Base-by-base conservation (phyloP, 2,113 vertebrate genomes). In the Caretta caretta region DNA sequence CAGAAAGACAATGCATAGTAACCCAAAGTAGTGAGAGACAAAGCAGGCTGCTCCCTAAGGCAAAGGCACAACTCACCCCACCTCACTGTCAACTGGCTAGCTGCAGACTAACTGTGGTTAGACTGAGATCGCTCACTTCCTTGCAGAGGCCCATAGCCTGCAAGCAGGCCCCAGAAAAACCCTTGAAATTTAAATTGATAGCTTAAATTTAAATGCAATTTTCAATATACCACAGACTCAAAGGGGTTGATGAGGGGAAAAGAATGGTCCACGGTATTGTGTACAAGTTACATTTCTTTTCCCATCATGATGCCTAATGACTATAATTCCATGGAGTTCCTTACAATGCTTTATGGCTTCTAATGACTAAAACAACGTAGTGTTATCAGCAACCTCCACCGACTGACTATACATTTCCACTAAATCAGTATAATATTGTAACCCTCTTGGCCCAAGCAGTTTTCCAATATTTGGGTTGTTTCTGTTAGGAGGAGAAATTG, bases 361-460 rank as follows among this genome's bases (percentile, higher is more conserved):
- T 83, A 80, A 22, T 88, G 35, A 31, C 89, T 82, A 92, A 89
- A 97, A 57, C 13, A 88, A 90, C 56, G 20, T 42, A 83, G 80
- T 50, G 4, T 90, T 93, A 59, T 14, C 83, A 89, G 51, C 1
- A 83, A 94, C 24, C 31, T 95, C 89, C 29, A 59, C 5, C 12
- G 5, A 27, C 17, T 93, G 82, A 88, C 80, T 20, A 84, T 69
- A 83, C 75, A 59, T 82, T 93, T 96, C 59, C 89, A 27, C 54
- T 42, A 59, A 91, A 42, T 95, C 86, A 93, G 88, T 49, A 84
- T 80, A 57, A 88, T 92, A 95, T 89, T 87, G 27, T 4, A 1
- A 94, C 92, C 35, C 4, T 10, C 93, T 94, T 92, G 94, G 83
- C 38, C 48, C 69, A 94, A 84, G 89, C 76, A 29, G 12, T 88